A percentile compares a stretch with the other conserved stretches of the same genome.
phyloP scores from a whole-genome alignment of 2,113 vertebrate genomes.

The Turnix velox region DNA sequence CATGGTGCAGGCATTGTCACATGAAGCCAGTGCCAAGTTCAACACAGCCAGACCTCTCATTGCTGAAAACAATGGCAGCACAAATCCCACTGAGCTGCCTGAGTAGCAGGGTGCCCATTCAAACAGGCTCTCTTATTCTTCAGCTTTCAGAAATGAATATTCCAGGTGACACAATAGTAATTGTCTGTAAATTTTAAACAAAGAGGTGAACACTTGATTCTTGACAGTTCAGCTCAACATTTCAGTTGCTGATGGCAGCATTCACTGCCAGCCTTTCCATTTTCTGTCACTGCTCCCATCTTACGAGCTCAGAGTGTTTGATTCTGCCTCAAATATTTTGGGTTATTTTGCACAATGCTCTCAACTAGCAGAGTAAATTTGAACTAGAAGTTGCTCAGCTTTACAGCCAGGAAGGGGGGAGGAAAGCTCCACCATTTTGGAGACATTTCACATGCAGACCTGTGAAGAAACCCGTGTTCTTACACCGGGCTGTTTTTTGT shows the following conservation, averaged over 20 bases:
- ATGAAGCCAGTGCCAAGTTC: fast-evolving
- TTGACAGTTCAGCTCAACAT: background rate
- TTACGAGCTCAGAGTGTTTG: background rate
- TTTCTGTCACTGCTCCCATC: background rate
- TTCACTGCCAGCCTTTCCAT: background rate
- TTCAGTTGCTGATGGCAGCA: background rate
- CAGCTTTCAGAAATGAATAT: background rate
- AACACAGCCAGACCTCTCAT: background rate
- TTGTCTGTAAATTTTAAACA: background rate
- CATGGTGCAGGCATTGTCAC: fast-evolving
- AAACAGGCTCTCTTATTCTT: background rate
- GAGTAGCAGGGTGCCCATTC: fast-evolving
- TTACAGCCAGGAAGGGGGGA: background rate
- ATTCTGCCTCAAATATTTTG: background rate
- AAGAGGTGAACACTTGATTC: background rate
- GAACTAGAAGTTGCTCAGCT: background rate
- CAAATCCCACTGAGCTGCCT: background rate
- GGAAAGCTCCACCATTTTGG: background rate
- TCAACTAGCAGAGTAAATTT: background rate
- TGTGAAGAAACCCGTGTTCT: background rate
- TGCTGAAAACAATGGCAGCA: background rate
- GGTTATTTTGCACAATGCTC: background rate
- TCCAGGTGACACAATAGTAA: background rate
- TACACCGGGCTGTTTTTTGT: background rate
- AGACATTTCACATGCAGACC: background rate